Evolutionary conservation across 2,797 vertebrate genomes (phyloP).

Genomic region (Enteromius argenteus): DNA sequence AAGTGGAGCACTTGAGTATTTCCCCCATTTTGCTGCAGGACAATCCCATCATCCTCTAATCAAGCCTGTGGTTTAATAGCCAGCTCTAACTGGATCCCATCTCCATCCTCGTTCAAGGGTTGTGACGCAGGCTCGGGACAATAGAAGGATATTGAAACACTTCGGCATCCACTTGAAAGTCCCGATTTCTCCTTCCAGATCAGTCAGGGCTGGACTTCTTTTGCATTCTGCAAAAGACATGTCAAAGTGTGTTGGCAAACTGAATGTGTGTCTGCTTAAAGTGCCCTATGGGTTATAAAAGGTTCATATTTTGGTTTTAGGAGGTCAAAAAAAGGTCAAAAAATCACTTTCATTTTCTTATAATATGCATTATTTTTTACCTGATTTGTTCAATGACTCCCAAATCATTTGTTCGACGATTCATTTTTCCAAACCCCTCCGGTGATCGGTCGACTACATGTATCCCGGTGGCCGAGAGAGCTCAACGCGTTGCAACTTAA

Average conservation of each 20-base stretch:
- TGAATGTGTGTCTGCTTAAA: not conserved
- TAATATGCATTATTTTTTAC: too few relatives aligned
- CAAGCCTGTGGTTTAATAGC: conserved; percentile 71
- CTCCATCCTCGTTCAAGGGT: conserved; percentile 72
- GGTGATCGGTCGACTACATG: too few relatives aligned
- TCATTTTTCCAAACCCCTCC: too few relatives aligned
- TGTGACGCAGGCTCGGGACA: conserved; percentile 95
- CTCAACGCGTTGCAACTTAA: too few relatives aligned
- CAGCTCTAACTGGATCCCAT: conserved; percentile 76
- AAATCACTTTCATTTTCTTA: too few relatives aligned
- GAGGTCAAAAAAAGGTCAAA: too few relatives aligned
- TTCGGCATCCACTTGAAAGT: conserved; percentile 86
- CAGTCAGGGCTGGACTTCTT: conserved; percentile 35
- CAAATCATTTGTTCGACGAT: too few relatives aligned
- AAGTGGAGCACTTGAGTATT: conserved; percentile 93
- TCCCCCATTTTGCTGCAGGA: conserved; percentile 87
- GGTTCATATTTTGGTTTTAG: too few relatives aligned
- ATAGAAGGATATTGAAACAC: conserved; percentile 96
- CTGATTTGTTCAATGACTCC: too few relatives aligned
- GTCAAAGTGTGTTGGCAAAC: not conserved
- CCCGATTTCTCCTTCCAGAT: conserved; percentile 79
- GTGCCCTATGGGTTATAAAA: too few relatives aligned
- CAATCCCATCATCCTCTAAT: conserved; percentile 91
- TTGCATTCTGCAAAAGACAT: not conserved
- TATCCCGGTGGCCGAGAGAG: too few relatives aligned